These are phyloP conservation scores for Enteromius argenteus DNA, from an alignment of 2,797 vertebrate genomes.

Conservation along the genomic window DNA sequence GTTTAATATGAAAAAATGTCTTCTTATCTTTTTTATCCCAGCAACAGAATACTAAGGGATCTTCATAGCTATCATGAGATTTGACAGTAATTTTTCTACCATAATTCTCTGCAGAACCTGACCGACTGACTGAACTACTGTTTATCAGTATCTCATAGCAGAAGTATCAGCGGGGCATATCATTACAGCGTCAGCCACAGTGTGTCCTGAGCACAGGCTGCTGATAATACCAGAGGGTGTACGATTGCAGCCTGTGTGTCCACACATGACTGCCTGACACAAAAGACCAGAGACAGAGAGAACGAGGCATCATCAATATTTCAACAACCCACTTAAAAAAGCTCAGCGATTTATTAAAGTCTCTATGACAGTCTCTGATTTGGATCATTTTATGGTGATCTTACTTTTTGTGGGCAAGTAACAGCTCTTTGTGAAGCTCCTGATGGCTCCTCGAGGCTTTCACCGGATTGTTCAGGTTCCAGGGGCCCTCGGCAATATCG, in stretches of 20 bases:
- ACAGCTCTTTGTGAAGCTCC: slow-evolving; percentile 79
- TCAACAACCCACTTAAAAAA: slow-evolving; percentile 61
- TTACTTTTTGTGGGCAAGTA: slow-evolving; percentile 79
- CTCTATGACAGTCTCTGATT: neutral
- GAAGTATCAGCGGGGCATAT: slow-evolving; percentile 32
- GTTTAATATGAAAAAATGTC: neutral
- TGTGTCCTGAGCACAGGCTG: slow-evolving; percentile 11
- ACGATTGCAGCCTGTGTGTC: slow-evolving; percentile 69
- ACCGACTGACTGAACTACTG: neutral
- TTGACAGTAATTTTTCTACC: neutral
- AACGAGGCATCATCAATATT: slow-evolving; percentile 70
- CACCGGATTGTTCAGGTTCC: slow-evolving; percentile 58
- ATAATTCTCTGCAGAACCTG: neutral
- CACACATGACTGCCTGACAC: slow-evolving; percentile 58
- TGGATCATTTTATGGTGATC: slow-evolving; percentile 35
- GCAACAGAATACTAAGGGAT: neutral
- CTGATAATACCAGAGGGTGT: slow-evolving; percentile 66
- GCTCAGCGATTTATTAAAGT: slow-evolving; percentile 54
- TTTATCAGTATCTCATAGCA: slow-evolving; percentile 9
- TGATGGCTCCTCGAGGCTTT: slow-evolving; percentile 76
- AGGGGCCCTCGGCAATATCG: slow-evolving; percentile 48
- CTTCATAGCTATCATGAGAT: neutral
- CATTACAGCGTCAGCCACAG: slow-evolving; percentile 54
- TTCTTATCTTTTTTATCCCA: neutral
- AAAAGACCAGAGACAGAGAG: slow-evolving; percentile 62